phyloP scores from a whole-genome alignment of 2,113 vertebrate genomes.

The Poeciliopsis turrubarensis region DNA sequence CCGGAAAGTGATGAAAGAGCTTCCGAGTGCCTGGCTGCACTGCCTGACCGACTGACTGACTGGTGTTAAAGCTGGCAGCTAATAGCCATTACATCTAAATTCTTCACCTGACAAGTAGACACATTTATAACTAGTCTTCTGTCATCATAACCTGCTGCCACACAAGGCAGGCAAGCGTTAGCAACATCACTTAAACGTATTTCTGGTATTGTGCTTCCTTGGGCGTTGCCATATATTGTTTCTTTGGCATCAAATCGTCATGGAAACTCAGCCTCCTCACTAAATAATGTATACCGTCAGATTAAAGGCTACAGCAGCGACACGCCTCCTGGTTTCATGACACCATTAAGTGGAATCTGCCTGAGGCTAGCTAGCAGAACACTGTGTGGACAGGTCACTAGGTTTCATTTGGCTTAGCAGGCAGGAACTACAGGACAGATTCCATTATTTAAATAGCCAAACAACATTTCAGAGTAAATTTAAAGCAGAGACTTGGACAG shows the following conservation, averaged over 20 bases:
- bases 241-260: not conserved
- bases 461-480: not conserved
- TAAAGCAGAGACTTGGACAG: not conserved
- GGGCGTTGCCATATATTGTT: not conserved
- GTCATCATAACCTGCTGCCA: not conserved
- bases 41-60: not conserved
- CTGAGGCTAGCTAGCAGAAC: constrained; percentile 4
- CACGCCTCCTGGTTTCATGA: constrained; percentile 1
- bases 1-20: constrained; percentile 41
- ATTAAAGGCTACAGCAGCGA: constrained; percentile 17
- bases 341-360: constrained; percentile 11
- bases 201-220: too few species aligned
- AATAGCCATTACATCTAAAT: constrained; percentile 1
- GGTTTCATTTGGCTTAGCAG: constrained; percentile 1
- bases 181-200: too few species aligned
- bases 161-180: not conserved
- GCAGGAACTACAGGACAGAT: not conserved
- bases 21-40: constrained; percentile 20
- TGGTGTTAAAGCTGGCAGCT: not conserved
- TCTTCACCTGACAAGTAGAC: not conserved
- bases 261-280: constrained; percentile 11
- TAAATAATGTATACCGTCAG: constrained; percentile 11
- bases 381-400: not conserved
- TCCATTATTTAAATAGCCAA: not conserved
- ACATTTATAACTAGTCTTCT: not conserved